A percentile compares a stretch with the other conserved stretches of the same genome.
These are phyloP conservation scores for Struthio camelus DNA, from an alignment of 2,113 vertebrate species.

Conservation along the genomic window DNA sequence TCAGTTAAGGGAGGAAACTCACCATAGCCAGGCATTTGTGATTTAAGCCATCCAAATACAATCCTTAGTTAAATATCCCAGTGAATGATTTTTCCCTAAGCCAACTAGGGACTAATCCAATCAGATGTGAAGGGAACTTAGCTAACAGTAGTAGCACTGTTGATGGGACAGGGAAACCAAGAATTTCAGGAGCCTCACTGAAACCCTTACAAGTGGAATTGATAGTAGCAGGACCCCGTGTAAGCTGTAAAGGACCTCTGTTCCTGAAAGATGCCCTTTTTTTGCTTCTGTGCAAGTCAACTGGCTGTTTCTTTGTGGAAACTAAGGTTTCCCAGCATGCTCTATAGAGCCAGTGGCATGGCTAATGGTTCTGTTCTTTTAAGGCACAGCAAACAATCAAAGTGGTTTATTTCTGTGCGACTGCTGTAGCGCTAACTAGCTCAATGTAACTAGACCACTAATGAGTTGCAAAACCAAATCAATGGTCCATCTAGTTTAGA, in stretches of 20 bases:
- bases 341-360: neutral
- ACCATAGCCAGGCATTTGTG: neutral
- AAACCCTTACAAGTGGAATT: neutral
- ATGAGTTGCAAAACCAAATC: neutral
- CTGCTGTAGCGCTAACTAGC: neutral
- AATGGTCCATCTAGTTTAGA: neutral
- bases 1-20: neutral
- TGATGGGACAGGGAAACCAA: neutral
- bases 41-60: neutral
- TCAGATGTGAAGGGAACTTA: neutral
- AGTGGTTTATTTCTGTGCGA: neutral
- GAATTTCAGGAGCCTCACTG: neutral
- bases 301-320: neutral
- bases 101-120: neutral
- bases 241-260: neutral
- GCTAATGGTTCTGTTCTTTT: neutral
- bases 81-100: conserved; percentile 23
- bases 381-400: neutral
- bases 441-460: neutral
- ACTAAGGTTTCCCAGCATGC: neutral
- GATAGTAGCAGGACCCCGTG: neutral
- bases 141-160: neutral
- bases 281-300: neutral
- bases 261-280: neutral
- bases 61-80: neutral